Conservation (phyloP, 2,888 invertebrate genomes). For the Amorpha juglandis region DNA sequence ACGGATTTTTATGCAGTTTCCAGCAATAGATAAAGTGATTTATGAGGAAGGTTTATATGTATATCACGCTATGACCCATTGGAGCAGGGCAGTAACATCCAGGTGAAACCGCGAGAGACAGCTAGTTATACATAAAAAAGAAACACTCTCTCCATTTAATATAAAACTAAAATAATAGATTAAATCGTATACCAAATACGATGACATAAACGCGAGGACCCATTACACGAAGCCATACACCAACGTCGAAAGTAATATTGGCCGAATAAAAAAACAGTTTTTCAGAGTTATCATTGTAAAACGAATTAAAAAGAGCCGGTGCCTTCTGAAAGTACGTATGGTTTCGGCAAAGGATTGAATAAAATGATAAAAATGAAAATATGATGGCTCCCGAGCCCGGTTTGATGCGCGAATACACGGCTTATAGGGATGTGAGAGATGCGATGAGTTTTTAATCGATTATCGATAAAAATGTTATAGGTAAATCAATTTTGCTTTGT, state of each 20-base stretch:
- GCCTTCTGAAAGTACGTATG: conserved; percentile 59
- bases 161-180: neutral
- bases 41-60: no score
- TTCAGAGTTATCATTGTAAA: conserved; percentile 73
- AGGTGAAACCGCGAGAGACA: no score
- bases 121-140: no score
- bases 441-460: conserved; percentile 24
- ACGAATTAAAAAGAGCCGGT: conserved; percentile 77
- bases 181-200: conserved; percentile 32
- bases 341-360: conserved; percentile 81
- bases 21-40: no score
- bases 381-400: conserved; percentile 54
- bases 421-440: conserved; percentile 42
- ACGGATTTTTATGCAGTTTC: no score
- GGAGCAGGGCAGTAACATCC: no score
- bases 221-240: conserved; percentile 57
- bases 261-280: conserved; percentile 57
- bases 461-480: conserved; percentile 2
- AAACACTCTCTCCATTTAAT: no score
- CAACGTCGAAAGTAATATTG: conserved; percentile 63
- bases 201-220: conserved; percentile 34
- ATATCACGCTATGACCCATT: no score
- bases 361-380: conserved; percentile 80
- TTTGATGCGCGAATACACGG: conserved; percentile 54
- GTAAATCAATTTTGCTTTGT: no score